Evolutionary conservation across 2,888 invertebrate species (phyloP), one percentile per base, ranked within the genome.

Genomic region (Meloe dianella): DNA sequence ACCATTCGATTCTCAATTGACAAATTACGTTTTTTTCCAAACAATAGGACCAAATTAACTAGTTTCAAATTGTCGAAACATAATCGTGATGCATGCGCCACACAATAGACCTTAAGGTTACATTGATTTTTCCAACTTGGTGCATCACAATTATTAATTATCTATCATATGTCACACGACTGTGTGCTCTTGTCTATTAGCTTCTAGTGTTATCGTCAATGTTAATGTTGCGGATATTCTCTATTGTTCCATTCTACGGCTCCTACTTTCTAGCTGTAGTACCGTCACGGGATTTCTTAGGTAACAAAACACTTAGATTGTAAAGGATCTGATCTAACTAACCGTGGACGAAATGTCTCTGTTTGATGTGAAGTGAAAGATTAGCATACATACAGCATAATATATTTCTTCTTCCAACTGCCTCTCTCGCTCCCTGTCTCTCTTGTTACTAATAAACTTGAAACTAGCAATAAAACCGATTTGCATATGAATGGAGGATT

Each of bases 401-500:
- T 58, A 60, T 60, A 64, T 63, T 61, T 61, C 32, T 47, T 60
- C 61, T 5, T 17, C n/a, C n/a, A 5, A 54, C 66, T 61, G 38
- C 65, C 62, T 66, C 72, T 62, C 68, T 66, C 72, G 60, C 68
- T 67, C 68, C 27, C 27, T 62, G 57, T 24, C 54, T 65, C 57
- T 63, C 51, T 57, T 65, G 57, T 66, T 72, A 73, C 78, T 82
- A 82, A 82, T 82, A 81, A 82, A 82, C 81, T 81, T 80, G 76
- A 77, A 81, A 81, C 81, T 81, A 79, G 81, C 81, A 82, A 83
- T 82, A 81, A 83, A 82, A 81, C 79, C 79, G 77, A 83, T 83
- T 82, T 83, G 81, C 83, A 83, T 83, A 80, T 80, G 82, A 82
- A 83, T 83, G 73, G 83, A 76, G 81, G 81, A 82, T 83, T 83